These are phyloP conservation scores for Urocynchramus pylzowi DNA, from an alignment of 2,113 vertebrate genomes.

Conservation along the genomic window DNA sequence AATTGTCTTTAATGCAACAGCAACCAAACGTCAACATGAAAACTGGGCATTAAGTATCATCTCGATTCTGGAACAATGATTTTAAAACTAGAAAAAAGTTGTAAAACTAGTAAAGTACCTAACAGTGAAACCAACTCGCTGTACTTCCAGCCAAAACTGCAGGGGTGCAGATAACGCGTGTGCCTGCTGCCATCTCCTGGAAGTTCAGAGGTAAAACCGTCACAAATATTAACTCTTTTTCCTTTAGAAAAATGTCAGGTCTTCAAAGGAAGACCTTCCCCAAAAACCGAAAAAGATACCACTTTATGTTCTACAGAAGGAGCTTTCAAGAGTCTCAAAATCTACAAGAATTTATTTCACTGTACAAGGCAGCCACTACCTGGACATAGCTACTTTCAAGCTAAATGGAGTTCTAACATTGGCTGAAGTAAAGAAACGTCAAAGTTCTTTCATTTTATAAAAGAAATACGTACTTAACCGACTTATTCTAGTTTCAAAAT, in stretches of 20 bases:
- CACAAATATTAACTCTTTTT: background rate
- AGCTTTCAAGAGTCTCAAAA: background rate
- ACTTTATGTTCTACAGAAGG: background rate
- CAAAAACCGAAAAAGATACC: background rate
- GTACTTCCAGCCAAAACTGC: background rate
- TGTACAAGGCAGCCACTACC: background rate
- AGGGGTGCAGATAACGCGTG: background rate
- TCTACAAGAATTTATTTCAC: background rate
- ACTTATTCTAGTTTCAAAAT: background rate
- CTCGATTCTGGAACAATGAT: background rate
- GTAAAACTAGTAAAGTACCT: rapidly evolving
- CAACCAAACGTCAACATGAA: background rate
- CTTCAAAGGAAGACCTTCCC: background rate
- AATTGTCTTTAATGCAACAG: background rate
- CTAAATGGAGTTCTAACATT: background rate
- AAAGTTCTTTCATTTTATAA: background rate
- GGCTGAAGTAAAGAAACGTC: background rate
- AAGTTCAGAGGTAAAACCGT: background rate
- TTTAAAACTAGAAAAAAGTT: background rate
- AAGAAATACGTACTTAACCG: background rate
- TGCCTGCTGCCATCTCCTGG: conserved; percentile 64
- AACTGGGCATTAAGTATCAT: background rate
- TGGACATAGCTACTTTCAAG: background rate
- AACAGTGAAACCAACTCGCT: background rate
- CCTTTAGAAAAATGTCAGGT: background rate